Evolutionary conservation across 2,113 vertebrate species (phyloP).

Genomic region (Todiramphus saurophagus): DNA sequence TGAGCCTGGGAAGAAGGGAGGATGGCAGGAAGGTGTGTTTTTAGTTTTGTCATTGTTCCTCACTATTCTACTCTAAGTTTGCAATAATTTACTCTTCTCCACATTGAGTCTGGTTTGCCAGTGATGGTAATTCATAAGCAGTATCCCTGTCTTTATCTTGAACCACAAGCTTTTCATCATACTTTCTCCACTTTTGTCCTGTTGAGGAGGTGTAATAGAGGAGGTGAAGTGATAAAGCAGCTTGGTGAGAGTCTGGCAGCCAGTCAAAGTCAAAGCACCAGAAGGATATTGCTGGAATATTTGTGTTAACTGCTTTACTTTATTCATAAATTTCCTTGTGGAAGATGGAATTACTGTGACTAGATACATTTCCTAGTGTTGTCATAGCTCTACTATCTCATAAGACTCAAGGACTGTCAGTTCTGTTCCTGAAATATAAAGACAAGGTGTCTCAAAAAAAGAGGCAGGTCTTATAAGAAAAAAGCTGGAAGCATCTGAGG

Average conservation of each 20-base stretch:
- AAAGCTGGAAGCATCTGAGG: not conserved
- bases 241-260: not conserved
- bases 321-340: not conserved
- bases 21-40: not conserved
- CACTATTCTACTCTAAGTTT: not conserved
- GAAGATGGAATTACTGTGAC: not conserved
- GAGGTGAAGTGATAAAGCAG: not conserved
- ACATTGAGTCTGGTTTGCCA: not conserved
- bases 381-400: not conserved
- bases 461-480: not conserved
- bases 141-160: not conserved
- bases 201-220: not conserved
- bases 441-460: not conserved
- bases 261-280: rapidly evolving
- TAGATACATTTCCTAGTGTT: not conserved
- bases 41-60: not conserved
- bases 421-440: not conserved
- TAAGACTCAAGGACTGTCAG: not conserved
- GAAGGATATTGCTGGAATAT: not conserved
- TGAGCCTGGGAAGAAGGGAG: not conserved
- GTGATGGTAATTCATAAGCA: not conserved
- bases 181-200: not conserved
- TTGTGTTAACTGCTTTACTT: not conserved
- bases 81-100: not conserved
- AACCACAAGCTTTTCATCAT: not conserved